Evolutionary conservation across 1,140 invertebrate genomes (phyloP).

Genomic region (Drosophila bocki): DNA sequence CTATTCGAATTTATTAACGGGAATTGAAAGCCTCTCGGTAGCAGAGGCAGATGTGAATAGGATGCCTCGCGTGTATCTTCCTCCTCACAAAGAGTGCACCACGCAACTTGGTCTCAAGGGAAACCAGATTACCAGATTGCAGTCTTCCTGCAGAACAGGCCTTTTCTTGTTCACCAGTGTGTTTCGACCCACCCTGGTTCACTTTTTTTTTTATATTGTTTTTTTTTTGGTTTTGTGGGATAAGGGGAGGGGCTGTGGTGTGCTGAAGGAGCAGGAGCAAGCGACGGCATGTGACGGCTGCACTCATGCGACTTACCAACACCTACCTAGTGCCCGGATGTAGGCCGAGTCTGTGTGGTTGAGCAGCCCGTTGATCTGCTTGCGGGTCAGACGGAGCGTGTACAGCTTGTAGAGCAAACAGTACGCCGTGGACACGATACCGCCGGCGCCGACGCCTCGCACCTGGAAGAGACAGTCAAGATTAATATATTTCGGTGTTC

Average conservation of each 20-base stretch:
- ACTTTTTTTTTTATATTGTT: background rate
- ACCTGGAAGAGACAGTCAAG: slow-evolving; percentile 87
- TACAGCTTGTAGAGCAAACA: slow-evolving; percentile 98
- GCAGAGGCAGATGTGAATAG: background rate
- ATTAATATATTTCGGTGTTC: background rate
- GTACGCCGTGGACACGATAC: slow-evolving; percentile 97
- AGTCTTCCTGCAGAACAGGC: background rate
- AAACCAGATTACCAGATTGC: slow-evolving; percentile 23
- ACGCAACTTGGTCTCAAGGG: background rate
- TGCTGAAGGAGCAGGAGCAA: slow-evolving; percentile 69
- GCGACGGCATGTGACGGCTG: slow-evolving; percentile 71
- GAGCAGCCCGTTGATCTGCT: slow-evolving; percentile 98
- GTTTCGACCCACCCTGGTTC: slow-evolving; percentile 22
- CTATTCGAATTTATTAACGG: background rate
- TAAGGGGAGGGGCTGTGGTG: slow-evolving; percentile 9
- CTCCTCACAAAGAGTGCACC: background rate
- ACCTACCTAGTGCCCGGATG: slow-evolving; percentile 98
- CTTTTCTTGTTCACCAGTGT: slow-evolving; percentile 4
- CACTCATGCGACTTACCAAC: slow-evolving; percentile 96
- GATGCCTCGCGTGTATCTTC: background rate
- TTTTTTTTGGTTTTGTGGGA: background rate
- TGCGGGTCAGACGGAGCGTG: slow-evolving; percentile 97
- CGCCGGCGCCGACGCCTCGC: slow-evolving; percentile 98
- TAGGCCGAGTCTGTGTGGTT: slow-evolving; percentile 98
- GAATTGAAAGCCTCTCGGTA: background rate